phyloP scores from a whole-genome alignment of 2,797 vertebrate genomes.

The Sitta carolinensis region DNA sequence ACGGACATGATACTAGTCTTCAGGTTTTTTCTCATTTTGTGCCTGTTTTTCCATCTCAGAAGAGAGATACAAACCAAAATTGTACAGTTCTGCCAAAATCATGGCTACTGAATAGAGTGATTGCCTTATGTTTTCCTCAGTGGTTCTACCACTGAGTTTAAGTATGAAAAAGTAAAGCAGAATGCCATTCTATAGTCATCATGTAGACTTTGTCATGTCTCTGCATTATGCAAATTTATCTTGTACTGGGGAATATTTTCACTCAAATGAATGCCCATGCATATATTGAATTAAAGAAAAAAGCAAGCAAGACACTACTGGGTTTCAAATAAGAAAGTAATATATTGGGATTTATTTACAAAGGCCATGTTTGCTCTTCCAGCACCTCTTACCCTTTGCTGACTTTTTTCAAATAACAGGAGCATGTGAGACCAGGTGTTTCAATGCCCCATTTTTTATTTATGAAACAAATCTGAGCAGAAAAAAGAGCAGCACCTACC shows the following conservation, averaged over 20 bases:
- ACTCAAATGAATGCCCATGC: neutral
- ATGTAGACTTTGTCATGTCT: neutral
- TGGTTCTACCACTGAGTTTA: neutral
- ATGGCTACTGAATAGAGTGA: neutral
- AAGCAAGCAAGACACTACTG: neutral
- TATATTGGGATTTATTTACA: neutral
- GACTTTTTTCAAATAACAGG: neutral
- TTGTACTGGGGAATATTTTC: neutral
- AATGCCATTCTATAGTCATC: neutral
- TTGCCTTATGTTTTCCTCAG: neutral
- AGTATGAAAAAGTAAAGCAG: neutral
- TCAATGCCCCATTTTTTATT: neutral
- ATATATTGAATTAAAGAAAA: neutral
- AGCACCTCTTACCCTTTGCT: neutral
- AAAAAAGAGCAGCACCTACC: neutral
- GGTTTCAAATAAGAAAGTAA: neutral
- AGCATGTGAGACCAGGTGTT: neutral
- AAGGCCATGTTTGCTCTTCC: neutral
- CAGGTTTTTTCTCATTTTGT: neutral
- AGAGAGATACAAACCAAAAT: neutral
- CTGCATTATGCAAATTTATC: neutral
- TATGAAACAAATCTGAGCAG: neutral
- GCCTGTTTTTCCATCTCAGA: neutral
- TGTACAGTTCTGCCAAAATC: neutral
- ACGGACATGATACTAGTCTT: neutral